Evolutionary conservation across 2,888 invertebrate genomes (phyloP).

Genomic region (Limnephilus rhombicus): DNA sequence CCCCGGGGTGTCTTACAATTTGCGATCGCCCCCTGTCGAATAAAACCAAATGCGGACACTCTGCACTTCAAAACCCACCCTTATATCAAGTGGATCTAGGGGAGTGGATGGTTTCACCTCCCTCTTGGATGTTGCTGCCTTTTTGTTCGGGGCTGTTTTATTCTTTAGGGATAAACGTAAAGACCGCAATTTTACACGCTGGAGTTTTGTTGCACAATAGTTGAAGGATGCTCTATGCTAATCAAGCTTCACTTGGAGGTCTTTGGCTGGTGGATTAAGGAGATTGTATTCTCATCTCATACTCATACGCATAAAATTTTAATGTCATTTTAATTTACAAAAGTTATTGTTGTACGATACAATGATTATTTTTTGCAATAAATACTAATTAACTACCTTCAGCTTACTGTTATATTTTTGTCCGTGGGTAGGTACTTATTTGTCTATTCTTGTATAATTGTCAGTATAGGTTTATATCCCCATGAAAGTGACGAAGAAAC

Average conservation of each 20-base stretch:
- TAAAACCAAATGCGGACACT: not conserved
- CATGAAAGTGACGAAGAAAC: too few species aligned
- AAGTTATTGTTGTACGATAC: too few species aligned
- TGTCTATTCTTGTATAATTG: too few species aligned
- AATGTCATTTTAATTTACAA: not conserved
- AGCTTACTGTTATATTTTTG: too few species aligned
- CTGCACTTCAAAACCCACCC: slow-evolving; percentile 9
- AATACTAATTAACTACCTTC: too few species aligned
- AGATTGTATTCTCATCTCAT: slow-evolving; percentile 35
- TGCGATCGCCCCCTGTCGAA: slow-evolving; percentile 52
- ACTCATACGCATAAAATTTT: not conserved
- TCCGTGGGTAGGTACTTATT: too few species aligned
- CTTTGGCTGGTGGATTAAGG: slow-evolving; percentile 52
- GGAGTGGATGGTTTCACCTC: not conserved
- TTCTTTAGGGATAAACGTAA: slow-evolving; percentile 64
- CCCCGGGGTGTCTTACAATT: slow-evolving; percentile 63
- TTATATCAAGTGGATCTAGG: not conserved
- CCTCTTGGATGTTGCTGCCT: not conserved
- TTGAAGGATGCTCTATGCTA: slow-evolving; percentile 47
- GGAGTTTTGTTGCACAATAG: slow-evolving; percentile 59
- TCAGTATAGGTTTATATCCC: too few species aligned
- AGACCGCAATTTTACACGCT: slow-evolving; percentile 65
- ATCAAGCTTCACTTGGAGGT: slow-evolving; percentile 60
- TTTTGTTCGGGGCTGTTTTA: slow-evolving; percentile 37
- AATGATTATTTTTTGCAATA: too few species aligned